These are phyloP conservation scores for Elymnias hypermnestra DNA, from an alignment of 1,140 invertebrate species.

Conservation along the genomic window DNA sequence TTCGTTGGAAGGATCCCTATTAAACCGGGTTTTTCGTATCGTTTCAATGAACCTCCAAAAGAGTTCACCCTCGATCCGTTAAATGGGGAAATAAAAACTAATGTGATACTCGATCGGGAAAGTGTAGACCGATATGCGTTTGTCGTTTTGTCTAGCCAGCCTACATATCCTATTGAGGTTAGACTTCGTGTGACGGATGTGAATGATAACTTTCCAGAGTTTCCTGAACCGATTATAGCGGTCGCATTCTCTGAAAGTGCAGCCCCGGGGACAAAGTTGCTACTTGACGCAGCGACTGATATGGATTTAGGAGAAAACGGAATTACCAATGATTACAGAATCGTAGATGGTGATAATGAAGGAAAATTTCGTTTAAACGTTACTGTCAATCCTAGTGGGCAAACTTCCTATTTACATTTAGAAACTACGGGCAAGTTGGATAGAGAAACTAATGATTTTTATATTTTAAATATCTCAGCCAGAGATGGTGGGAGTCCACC, in stretches of 20 bases:
- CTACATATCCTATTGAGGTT: slow-evolving; percentile 95
- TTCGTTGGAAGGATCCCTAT: slow-evolving; percentile 90
- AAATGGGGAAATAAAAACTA: slow-evolving; percentile 89
- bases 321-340: slow-evolving; percentile 90
- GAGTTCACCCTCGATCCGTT: slow-evolving; percentile 89
- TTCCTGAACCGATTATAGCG: slow-evolving; percentile 90
- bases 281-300: slow-evolving; percentile 92
- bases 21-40: slow-evolving; percentile 90
- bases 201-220: slow-evolving; percentile 93
- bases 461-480: slow-evolving; percentile 92
- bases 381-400: slow-evolving; percentile 91
- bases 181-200: slow-evolving; percentile 89
- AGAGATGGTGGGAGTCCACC: slow-evolving; percentile 89
- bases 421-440: slow-evolving; percentile 94
- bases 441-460: slow-evolving; percentile 88
- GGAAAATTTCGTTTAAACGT: slow-evolving; percentile 91
- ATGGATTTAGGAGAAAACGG: slow-evolving; percentile 90
- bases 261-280: slow-evolving; percentile 87
- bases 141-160: slow-evolving; percentile 92
- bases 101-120: slow-evolving; percentile 88
- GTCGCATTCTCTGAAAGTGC: slow-evolving; percentile 94
- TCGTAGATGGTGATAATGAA: slow-evolving; percentile 91
- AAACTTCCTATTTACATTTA: slow-evolving; percentile 91
- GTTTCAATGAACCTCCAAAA: slow-evolving; percentile 92
- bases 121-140: slow-evolving; percentile 90